These are phyloP conservation scores for Pyrrhia umbra DNA, from an alignment of 2,888 invertebrate genomes.

Conservation along the genomic window DNA sequence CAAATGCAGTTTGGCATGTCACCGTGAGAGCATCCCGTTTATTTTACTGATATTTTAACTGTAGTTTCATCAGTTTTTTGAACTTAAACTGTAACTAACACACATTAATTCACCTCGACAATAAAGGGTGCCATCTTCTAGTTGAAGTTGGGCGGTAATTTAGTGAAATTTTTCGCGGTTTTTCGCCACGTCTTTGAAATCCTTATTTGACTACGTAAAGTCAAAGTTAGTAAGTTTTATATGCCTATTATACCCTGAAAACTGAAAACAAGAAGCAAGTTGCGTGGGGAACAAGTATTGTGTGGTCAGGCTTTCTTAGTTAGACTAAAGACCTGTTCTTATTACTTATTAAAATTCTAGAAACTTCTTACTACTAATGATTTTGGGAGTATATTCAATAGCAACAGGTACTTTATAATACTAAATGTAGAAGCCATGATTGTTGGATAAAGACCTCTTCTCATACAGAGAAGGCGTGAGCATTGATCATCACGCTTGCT, in stretches of 20 bases:
- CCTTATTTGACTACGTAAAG: not conserved
- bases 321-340: too few species aligned
- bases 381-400: too few species aligned
- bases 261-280: not conserved
- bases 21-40: not conserved
- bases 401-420: too few species aligned
- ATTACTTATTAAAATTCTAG: not conserved
- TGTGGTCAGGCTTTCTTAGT: not conserved
- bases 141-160: too few species aligned
- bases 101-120: not conserved
- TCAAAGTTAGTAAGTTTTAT: not conserved
- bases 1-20: slow-evolving; percentile 58
- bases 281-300: not conserved
- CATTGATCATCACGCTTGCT: too few species aligned
- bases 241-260: not conserved
- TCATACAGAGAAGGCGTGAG: too few species aligned
- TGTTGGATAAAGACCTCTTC: too few species aligned
- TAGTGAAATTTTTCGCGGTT: too few species aligned
- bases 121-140: too few species aligned
- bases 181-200: too few species aligned
- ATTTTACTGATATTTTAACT: not conserved
- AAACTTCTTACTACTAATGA: not conserved
- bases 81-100: not conserved
- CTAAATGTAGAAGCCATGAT: too few species aligned
- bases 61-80: not conserved